Evolutionary conservation across 2,113 vertebrate species (phyloP).

Genomic region (Kryptolebias marmoratus): DNA sequence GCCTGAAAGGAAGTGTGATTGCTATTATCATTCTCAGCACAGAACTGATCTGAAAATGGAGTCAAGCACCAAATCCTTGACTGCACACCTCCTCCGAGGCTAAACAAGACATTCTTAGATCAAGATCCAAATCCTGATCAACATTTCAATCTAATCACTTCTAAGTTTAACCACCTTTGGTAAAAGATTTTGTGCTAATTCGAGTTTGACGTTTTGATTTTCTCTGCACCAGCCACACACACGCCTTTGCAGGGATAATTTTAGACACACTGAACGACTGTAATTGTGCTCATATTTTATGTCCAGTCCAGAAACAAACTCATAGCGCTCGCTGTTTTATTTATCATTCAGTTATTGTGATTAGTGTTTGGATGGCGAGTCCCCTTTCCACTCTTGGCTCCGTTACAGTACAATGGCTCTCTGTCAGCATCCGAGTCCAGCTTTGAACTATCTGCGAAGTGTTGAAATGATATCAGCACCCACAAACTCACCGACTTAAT

Average conservation of each 20-base stretch:
- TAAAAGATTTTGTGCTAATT: background rate
- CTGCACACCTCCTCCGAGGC: background rate
- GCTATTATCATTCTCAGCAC: slow-evolving; percentile 30
- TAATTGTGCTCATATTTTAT: slow-evolving; percentile 8
- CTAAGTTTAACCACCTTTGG: background rate
- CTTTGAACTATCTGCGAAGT: slow-evolving; percentile 55
- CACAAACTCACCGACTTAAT: slow-evolving; percentile 54
- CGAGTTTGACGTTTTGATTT: background rate
- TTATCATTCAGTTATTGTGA: slow-evolving; percentile 20
- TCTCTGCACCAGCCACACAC: background rate
- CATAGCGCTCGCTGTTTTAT: slow-evolving; percentile 11
- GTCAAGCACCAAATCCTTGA: background rate
- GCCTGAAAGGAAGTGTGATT: slow-evolving; percentile 41
- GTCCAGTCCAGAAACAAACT: background rate
- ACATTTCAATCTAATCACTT: slow-evolving; percentile 1
- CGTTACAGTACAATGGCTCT: slow-evolving; percentile 36
- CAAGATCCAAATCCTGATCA: background rate
- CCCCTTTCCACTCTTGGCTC: slow-evolving; percentile 23
- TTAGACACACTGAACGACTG: background rate
- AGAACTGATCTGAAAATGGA: slow-evolving; percentile 27
- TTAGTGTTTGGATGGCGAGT: slow-evolving; percentile 25
- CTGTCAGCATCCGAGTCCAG: slow-evolving; percentile 49
- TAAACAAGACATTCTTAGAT: background rate
- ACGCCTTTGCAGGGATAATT: background rate
- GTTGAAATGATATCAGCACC: slow-evolving; percentile 44